These are phyloP conservation scores for Macrotus californicus DNA, from an alignment of 2,113 vertebrate genomes.

Conservation along the genomic window DNA sequence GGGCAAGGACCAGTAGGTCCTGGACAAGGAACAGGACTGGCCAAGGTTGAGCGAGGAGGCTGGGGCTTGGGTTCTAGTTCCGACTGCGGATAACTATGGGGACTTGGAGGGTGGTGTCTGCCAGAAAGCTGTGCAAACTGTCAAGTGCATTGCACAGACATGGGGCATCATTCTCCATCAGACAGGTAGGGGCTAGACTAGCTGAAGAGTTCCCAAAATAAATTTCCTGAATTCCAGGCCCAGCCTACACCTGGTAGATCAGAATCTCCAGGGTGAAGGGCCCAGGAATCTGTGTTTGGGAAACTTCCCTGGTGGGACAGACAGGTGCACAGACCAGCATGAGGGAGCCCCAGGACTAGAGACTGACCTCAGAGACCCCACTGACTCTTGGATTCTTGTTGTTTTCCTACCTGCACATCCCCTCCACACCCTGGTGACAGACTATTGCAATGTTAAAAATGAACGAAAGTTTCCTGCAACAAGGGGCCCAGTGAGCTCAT, in stretches of 20 bases:
- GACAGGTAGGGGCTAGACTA: background rate
- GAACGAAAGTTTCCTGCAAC: background rate
- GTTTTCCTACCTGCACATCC: background rate
- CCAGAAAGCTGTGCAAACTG: background rate
- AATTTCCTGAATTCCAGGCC: background rate
- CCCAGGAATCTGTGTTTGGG: background rate
- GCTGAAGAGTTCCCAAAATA: background rate
- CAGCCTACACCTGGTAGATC: background rate
- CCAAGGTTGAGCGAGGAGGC: rapidly evolving
- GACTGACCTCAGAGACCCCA: background rate
- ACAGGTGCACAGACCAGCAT: rapidly evolving
- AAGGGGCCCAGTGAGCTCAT: background rate
- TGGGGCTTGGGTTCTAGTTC: background rate
- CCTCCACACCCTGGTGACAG: background rate
- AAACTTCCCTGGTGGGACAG: background rate
- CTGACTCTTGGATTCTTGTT: background rate
- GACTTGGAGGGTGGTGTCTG: background rate
- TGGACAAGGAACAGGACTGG: background rate
- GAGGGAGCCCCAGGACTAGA: background rate
- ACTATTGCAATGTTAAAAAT: background rate
- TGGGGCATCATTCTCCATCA: rapidly evolving
- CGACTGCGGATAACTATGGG: rapidly evolving
- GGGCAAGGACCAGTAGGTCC: background rate
- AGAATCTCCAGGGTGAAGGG: background rate
- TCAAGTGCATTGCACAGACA: background rate